A percentile compares a stretch with the other conserved stretches of the same genome.
Evolutionary conservation across 1,140 invertebrate genomes (phyloP).

Genomic region (Sitodiplosis mosellana): DNA sequence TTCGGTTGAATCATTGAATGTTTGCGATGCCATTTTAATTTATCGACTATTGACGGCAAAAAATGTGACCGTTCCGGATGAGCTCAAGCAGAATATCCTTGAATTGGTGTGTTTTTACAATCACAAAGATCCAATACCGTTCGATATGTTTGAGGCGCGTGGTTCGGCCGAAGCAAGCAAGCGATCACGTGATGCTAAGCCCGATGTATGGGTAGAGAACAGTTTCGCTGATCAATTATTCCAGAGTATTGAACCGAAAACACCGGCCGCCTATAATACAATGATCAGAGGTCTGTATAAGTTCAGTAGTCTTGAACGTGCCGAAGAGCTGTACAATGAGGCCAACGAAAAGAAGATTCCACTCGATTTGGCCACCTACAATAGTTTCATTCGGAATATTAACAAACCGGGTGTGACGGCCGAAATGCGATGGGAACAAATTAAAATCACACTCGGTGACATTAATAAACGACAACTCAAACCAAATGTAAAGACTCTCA

Average conservation of each 20-base stretch:
- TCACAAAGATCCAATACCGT: conserved; percentile 36
- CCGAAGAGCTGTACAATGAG: conserved; percentile 44
- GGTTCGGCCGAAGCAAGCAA: conserved; percentile 37
- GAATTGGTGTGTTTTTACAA: conserved; percentile 74
- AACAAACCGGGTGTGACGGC: too few relatives aligned
- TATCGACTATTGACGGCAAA: conserved; percentile 50
- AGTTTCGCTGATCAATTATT: conserved; percentile 49
- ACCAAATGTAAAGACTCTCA: conserved; percentile 59
- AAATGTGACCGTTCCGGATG: conserved; percentile 33
- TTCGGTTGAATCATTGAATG: conserved; percentile 39
- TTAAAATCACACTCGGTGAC: conserved; percentile 35
- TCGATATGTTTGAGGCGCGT: conserved; percentile 56
- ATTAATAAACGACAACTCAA: conserved; percentile 36
- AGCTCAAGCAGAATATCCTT: conserved; percentile 46
- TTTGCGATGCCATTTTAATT: conserved; percentile 49
- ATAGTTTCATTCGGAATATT: conserved; percentile 45
- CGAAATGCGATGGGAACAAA: conserved; percentile 38
- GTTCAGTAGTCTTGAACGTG: conserved; percentile 41
- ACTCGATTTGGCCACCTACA: conserved; percentile 45
- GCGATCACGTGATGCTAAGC: conserved; percentile 27
- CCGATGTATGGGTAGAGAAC: conserved; percentile 53
- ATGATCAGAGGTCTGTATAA: conserved; percentile 57
- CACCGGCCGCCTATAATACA: conserved; percentile 38
- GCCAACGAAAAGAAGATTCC: conserved; percentile 39
- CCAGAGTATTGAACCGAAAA: conserved; percentile 37